Evolutionary conservation across 2,888 invertebrate genomes (phyloP), one percentile per base, ranked within the genome.

Genomic region (Xanthia icteritia): DNA sequence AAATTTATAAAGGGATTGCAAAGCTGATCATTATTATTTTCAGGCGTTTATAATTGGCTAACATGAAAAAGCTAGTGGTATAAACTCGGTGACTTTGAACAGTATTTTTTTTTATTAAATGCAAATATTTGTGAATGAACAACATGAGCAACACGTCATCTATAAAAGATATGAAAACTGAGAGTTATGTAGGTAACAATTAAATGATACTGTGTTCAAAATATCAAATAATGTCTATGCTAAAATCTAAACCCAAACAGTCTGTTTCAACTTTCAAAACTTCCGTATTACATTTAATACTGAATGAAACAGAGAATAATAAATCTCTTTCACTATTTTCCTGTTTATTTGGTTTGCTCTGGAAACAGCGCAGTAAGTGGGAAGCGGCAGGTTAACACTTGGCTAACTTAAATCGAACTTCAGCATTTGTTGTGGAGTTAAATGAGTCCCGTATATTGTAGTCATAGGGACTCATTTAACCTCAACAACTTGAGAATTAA

Each of bases 371-470:
- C 61, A 48, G 48, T 6, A 45, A 45, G 31, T 65, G 60, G 5
- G 4, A 56, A 45, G 13, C 39, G 69, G 51, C 66, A 42, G 17
- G 17, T 66, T 23, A 20, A 39, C 66, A 69, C 61, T 66, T 45
- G 5, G 60, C 48, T 51, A 79, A 64, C 73, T 78, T 64, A n/a
- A 68, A 73, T 69, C 67, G 36, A 68, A 78, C 79, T 67, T 64
- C 42, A 56, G 54, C 2, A 39, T 20, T 31, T 31, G 31, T 31
- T 31, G 31, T 31, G 31, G 2, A 31, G 31, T 31, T 31, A 31
- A 31, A 31, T 31, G 31, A 31, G 31, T 31, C 31, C 31, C 31
- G 31, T 31, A 31, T 31, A n/a, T n/a, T n/a, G 31, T 31, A 31
- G 31, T 31, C 31, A 31, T 31, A 31, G 31, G n/a, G 36, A 11